Evolutionary conservation across 2,888 invertebrate species (phyloP), one percentile per base, ranked within the genome.

Genomic region (Octonoba sinensis): DNA sequence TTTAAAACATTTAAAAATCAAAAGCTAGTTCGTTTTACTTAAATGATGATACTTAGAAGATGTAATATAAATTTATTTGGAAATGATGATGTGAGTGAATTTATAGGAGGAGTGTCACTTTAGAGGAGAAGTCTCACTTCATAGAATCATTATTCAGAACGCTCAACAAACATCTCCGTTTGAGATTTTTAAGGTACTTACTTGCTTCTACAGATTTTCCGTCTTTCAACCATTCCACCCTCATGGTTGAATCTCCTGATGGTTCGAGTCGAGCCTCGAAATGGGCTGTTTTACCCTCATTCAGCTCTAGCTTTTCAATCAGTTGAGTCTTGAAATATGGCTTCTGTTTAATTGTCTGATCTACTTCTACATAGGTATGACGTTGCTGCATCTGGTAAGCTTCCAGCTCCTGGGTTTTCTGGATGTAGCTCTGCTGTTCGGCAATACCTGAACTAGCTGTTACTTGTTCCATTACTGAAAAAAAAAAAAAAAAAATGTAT

Each of bases 191-290:
- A 1, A 16, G 12, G 16, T 87, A 97, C 83, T 88, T 87, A 77
- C 89, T 85, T 15, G 85, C 85, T 76, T 86, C 85, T 4, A 86
- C 79, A 18, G 86, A 83, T 73, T 82, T 83, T 83, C 96, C 96
- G 88, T 96, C 96, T 94, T 95, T 95, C 91, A 93, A 95, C 96
- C 96, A 96, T 90, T 96, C 96, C 84, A 96, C 93, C 90, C 94
- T 95, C 60, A 96, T 91, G 66, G 94, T 94, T 4, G 96, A 92
- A 89, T 97, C 97, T 66, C 96, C 96, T 84, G 96, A 91, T 76
- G 97, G 97, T 89, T 97, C 96, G 66, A 97, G 92, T 85, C 96
- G 93, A 86, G 96, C 96, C 91, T 97, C 97, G 87, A 97, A 96
- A 88, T 97, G 97, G 85, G 96, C 96, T 87, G 95, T 96, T 85